phyloP scores from a whole-genome alignment of 2,113 vertebrate species.

The Ophiodon elongatus region DNA sequence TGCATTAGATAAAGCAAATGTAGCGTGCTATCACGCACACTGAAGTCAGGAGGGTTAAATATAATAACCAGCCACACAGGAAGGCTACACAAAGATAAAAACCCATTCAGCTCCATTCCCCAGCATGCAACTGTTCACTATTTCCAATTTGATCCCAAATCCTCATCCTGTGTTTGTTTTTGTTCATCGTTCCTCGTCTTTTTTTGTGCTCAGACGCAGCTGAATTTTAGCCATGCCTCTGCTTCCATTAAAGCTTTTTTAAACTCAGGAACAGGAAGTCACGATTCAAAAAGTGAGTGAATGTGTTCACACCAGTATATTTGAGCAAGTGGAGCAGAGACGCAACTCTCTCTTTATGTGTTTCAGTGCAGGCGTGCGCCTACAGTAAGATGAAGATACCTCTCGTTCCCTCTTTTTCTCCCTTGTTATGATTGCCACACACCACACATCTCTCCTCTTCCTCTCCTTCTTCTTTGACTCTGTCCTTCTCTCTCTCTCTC shows the following conservation, averaged over 20 bases:
- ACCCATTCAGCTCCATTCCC: conserved; percentile 24
- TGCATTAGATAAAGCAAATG: conserved; percentile 67
- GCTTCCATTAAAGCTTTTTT: conserved; percentile 34
- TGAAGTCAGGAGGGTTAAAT: conserved; percentile 61
- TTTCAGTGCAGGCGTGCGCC: not conserved
- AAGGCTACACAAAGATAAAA: conserved; percentile 30
- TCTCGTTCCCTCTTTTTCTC: not conserved
- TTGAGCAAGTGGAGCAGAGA: conserved; percentile 30
- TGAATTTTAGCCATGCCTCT: conserved; percentile 32
- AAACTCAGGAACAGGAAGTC: conserved; percentile 8
- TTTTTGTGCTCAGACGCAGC: conserved; percentile 35
- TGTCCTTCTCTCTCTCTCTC: conserved; percentile 21
- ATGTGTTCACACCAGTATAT: conserved; percentile 34
- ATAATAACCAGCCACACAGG: conserved; percentile 47
- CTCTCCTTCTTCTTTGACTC: not conserved
- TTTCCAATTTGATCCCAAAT: conserved; percentile 56
- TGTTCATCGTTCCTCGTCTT: conserved; percentile 35
- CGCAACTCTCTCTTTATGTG: conserved; percentile 4
- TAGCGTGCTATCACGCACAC: conserved; percentile 57
- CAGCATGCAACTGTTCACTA: conserved; percentile 14
- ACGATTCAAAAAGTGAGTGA: conserved; percentile 5
- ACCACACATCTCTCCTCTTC: conserved; percentile 11
- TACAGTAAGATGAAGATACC: conserved; percentile 29
- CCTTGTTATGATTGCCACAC: not conserved
- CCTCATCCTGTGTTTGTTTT: conserved; percentile 45